Evolutionary conservation across 1,140 invertebrate species (phyloP).

Genomic region (Drosophila prosaltans): DNA sequence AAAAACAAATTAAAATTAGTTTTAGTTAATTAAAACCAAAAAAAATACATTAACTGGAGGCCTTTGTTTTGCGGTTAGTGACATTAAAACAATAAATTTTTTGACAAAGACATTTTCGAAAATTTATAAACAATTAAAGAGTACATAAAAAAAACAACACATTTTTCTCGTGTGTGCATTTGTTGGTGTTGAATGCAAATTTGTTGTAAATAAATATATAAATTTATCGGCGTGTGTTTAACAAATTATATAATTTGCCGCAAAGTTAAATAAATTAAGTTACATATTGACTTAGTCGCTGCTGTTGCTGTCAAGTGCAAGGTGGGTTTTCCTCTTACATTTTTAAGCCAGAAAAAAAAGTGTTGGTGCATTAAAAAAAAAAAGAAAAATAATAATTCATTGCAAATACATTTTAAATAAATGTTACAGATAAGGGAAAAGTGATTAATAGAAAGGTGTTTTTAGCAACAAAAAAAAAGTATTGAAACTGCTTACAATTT

Average conservation of each 20-base stretch:
- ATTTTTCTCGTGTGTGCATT: slow-evolving; percentile 22
- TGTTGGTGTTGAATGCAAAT: slow-evolving; percentile 53
- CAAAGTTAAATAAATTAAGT: slow-evolving; percentile 35
- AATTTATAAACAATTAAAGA: slow-evolving; percentile 13
- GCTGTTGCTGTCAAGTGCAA: slow-evolving; percentile 52
- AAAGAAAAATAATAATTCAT: background rate
- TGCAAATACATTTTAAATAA: no score
- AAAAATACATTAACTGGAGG: slow-evolving; percentile 12
- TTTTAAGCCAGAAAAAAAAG: slow-evolving; percentile 24
- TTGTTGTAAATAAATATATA: slow-evolving; percentile 29
- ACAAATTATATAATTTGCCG: slow-evolving; percentile 69
- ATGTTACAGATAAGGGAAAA: slow-evolving; percentile 2
- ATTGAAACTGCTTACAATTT: no score
- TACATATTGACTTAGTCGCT: slow-evolving; percentile 43
- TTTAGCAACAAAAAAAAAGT: no score
- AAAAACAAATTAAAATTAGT: slow-evolving; percentile 16
- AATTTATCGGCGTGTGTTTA: slow-evolving; percentile 40
- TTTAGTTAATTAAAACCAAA: slow-evolving; percentile 7
- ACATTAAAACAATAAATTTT: background rate
- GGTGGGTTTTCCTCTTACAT: slow-evolving; percentile 44
- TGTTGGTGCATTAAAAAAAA: background rate
- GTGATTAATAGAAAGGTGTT: no score
- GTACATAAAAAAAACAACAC: background rate
- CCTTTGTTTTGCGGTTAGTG: background rate
- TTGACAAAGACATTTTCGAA: background rate